Conservation (phyloP, 2,888 invertebrate genomes). For the Linyphia triangularis region DNA sequence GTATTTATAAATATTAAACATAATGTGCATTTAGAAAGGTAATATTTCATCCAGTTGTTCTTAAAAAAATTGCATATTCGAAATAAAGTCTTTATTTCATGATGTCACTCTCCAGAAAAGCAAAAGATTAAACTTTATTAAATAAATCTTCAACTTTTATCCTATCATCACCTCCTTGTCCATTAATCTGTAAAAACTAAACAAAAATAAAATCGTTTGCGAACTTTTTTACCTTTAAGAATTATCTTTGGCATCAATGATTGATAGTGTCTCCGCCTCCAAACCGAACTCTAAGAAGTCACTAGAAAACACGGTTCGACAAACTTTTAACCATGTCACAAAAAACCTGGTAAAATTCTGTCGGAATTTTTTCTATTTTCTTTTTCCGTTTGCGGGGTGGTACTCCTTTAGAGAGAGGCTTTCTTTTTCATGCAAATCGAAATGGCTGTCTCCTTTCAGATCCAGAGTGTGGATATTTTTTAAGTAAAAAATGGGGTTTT, state of each 20-base stretch:
- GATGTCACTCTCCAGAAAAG: too few relatives aligned
- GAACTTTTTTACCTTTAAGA: not conserved
- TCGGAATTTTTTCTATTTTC: not conserved
- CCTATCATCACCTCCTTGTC: not conserved
- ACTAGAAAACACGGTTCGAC: slow-evolving; percentile 1
- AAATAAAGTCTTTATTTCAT: too few relatives aligned
- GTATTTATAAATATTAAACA: too few relatives aligned
- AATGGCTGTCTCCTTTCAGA: slow-evolving; percentile 8
- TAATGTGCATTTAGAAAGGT: too few relatives aligned
- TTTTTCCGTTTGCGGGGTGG: not conserved
- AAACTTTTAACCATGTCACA: slow-evolving; percentile 25
- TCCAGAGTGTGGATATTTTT: not conserved
- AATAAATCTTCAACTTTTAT: not conserved
- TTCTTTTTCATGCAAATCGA: slow-evolving; percentile 31
- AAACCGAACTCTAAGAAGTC: slow-evolving; percentile 18
- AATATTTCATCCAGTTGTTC: too few relatives aligned
- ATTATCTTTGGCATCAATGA: slow-evolving; percentile 28
- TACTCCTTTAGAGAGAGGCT: not conserved
- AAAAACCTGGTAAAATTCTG: not conserved
- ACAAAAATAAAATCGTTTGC: not conserved
- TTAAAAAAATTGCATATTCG: too few relatives aligned
- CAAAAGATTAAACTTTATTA: not conserved
- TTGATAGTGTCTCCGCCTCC: slow-evolving; percentile 29
- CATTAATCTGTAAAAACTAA: not conserved
- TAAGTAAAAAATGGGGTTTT: not conserved